Base-by-base conservation (phyloP, 2,888 invertebrate species). In the Cheilosia soror region DNA sequence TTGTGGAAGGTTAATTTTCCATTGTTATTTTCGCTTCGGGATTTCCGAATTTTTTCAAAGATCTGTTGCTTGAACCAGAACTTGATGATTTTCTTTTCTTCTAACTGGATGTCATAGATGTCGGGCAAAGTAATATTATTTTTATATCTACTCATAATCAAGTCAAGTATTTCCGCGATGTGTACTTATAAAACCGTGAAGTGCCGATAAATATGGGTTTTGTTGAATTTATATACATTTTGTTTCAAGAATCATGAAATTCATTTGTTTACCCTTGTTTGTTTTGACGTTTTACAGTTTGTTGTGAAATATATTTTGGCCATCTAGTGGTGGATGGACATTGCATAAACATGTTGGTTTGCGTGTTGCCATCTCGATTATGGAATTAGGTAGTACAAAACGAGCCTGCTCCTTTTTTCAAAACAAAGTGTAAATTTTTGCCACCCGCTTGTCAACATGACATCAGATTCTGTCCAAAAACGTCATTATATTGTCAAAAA, bases 1-100 rank as follows among this genome's bases (percentile, higher is more conserved):
- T 99, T 98, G 91, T 97, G 98, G 92, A 98, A 98, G 0, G 97
- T 95, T 92, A 96, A 98, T 95, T 11, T 97, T 0, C 62, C 65
- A 9, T 60, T 49, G 27, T 71, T 71, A 29, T 62, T 13, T 5
- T 57, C 49, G 2, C 15, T 13, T 4, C 79, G 75, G 2, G 42
- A 20, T 4, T 49, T 90, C 96, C 96, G 91, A 90, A 96, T 96
- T 57, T 95, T 96, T 89, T 96, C 94, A 92, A 99, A 98, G 0
- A 96, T 98, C 89, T 98, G 95, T 53, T 97, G 94, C 79, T 96
- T 93, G 88, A 96, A 95, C 99, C 99, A 99, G 89, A 96, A 95
- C 85, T 95, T 93, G 66, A 97, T 91, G 69, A 96, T 94, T 82
- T 94, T 95, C 88, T 96, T 96, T 91, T 99, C 98, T 92, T 97